phyloP scores from a whole-genome alignment of 2,797 vertebrate genomes.

The Pseudochaenichthys georgianus region DNA sequence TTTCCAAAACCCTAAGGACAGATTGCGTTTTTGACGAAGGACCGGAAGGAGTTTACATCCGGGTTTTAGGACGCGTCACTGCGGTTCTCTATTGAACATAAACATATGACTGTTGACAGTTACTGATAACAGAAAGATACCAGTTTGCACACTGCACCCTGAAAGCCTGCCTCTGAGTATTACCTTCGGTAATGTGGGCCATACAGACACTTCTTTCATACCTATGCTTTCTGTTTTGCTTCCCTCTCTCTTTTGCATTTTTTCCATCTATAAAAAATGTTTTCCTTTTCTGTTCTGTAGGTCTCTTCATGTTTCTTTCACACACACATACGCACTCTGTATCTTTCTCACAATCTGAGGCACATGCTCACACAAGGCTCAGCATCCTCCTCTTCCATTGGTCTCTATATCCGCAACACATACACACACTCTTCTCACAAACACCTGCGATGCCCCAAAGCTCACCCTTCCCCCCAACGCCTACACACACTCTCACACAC shows the following conservation, averaged over 20 bases:
- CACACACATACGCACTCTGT: too few relatives aligned
- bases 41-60: too few relatives aligned
- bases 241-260: not conserved
- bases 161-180: not conserved
- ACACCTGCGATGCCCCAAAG: conserved; percentile 25
- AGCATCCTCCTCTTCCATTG: not conserved
- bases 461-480: not conserved
- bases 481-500: not conserved
- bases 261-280: not conserved
- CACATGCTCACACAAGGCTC: not conserved
- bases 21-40: too few relatives aligned
- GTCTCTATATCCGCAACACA: not conserved
- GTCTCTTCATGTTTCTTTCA: not conserved
- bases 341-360: not conserved
- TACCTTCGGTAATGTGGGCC: not conserved
- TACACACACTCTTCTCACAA: not conserved
- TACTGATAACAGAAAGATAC: not conserved
- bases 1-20: too few relatives aligned
- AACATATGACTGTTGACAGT: not conserved
- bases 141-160: not conserved
- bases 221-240: not conserved
- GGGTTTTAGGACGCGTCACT: too few relatives aligned
- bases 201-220: not conserved
- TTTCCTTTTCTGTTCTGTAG: not conserved
- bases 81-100: too few relatives aligned